Base-by-base conservation (phyloP, 2,113 vertebrate species). In the Baryphthengus martii region DNA sequence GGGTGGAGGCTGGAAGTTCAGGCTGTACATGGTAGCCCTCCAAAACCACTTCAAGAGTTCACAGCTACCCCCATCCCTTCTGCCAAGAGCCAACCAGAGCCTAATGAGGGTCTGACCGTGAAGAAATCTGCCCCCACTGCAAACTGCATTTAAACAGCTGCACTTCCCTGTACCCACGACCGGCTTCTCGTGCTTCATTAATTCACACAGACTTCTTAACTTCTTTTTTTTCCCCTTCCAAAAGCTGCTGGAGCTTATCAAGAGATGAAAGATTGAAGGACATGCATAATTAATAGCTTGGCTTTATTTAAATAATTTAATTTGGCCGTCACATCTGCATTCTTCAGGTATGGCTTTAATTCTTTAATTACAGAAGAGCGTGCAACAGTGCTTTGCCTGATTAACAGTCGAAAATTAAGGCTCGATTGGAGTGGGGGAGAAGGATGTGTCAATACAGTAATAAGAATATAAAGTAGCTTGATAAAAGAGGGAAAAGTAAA, bases 231-330 rank as follows among this genome's bases (percentile, higher is more conserved):
- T 10, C 24, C 49, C n/a, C 28, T 61, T 65, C 67, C 65, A 71
- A 74, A 95, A 93, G 77, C 91, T 71, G 56, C 70, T 56, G 80
- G 84, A 85, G 77, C 88, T 93, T 93, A 93, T 95, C 89, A 55
- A 42, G 73, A 96, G 91, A 92, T 79, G 93, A 94, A 94, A 89
- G 73, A 89, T 87, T 71, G 93, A 95, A 92, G 84, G 94, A 90
- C 89, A 42, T 76, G 86, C 94, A 95, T 92, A 93, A 95, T 92
- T 84, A 95, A 97, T 94, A 52, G 86, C 47, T 85, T 81, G 37
- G 70, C 45, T 65, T 78, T 93, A 80, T 86, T 88, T 81, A 90
- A 94, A 95, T 92, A 74, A 93, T 81, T 89, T 78, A 81, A 78
- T 85, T 95, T 95, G 66, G 72, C 80, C 67, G 29, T 75, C 40